phyloP scores from a whole-genome alignment of 2,888 invertebrate species.

The Amphimallon solstitiale region DNA sequence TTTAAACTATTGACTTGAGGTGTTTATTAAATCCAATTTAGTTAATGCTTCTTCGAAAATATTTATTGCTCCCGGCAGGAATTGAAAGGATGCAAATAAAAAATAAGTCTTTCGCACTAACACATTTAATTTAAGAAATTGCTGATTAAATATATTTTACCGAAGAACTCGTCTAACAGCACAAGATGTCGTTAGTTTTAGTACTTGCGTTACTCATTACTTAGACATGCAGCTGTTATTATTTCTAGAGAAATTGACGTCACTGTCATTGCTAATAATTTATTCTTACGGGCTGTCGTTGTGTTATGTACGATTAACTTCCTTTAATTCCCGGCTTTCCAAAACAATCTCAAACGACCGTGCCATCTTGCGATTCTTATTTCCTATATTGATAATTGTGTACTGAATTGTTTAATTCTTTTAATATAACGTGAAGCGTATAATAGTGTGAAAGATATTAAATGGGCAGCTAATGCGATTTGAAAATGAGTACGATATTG shows the following conservation, averaged over 20 bases:
- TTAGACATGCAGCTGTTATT: slow-evolving; percentile 16
- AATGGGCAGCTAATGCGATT: not conserved
- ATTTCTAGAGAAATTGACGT: slow-evolving; percentile 31
- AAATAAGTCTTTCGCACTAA: slow-evolving; percentile 14
- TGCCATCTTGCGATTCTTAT: no score
- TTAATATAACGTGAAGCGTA: not conserved
- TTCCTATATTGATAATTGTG: no score
- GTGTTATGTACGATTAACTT: no score
- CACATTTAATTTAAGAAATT: slow-evolving; percentile 14
- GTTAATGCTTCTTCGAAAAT: slow-evolving; percentile 22
- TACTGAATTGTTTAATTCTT: no score
- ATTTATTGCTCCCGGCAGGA: slow-evolving; percentile 3
- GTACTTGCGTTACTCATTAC: slow-evolving; percentile 27
- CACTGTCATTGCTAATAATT: slow-evolving; percentile 15
- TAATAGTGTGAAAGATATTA: slow-evolving; percentile 1
- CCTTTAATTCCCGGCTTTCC: no score
- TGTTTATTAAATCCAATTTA: slow-evolving; percentile 13
- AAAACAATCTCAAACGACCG: no score
- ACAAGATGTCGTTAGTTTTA: slow-evolving; percentile 12
- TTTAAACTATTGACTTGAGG: not conserved
- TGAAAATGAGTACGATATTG: not conserved
- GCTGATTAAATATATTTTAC: slow-evolving; percentile 15
- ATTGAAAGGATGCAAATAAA: not conserved
- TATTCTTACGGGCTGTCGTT: not conserved
- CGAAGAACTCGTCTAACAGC: not conserved